phyloP scores from a whole-genome alignment of 2,797 vertebrate genomes.

The Eulemur coronatus region DNA sequence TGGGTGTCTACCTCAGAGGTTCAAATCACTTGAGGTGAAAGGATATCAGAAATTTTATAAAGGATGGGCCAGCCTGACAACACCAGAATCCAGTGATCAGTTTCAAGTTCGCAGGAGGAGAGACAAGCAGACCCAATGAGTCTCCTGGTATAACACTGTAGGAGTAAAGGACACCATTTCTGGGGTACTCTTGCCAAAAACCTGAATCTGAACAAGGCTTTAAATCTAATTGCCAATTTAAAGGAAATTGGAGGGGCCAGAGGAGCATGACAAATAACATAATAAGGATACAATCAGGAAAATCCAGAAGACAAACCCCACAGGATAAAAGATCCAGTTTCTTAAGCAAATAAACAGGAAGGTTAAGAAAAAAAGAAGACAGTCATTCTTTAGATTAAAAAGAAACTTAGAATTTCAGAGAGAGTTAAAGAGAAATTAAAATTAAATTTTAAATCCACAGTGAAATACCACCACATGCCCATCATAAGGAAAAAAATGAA shows the following conservation, averaged over 20 bases:
- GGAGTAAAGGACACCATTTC: neutral
- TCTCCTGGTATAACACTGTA: neutral
- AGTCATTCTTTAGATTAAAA: too few relatives aligned
- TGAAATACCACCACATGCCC: neutral
- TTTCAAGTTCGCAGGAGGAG: neutral
- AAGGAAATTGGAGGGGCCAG: neutral
- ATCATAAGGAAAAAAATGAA: neutral
- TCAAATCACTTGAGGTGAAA: neutral
- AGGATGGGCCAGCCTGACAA: neutral
- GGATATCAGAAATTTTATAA: neutral
- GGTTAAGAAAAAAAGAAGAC: neutral
- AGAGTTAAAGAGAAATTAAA: neutral
- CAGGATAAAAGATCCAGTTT: neutral
- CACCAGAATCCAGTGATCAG: neutral
- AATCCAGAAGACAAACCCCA: neutral
- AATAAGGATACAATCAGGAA: neutral
- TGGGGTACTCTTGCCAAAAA: neutral
- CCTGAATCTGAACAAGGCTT: neutral
- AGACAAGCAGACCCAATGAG: neutral
- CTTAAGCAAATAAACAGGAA: neutral
- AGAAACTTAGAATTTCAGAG: neutral
- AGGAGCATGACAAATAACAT: neutral
- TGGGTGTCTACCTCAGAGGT: neutral
- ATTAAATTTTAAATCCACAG: neutral
- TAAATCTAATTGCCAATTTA: neutral